Conservation (phyloP, 1,140 invertebrate species). For the Chelonus insularis region DNA sequence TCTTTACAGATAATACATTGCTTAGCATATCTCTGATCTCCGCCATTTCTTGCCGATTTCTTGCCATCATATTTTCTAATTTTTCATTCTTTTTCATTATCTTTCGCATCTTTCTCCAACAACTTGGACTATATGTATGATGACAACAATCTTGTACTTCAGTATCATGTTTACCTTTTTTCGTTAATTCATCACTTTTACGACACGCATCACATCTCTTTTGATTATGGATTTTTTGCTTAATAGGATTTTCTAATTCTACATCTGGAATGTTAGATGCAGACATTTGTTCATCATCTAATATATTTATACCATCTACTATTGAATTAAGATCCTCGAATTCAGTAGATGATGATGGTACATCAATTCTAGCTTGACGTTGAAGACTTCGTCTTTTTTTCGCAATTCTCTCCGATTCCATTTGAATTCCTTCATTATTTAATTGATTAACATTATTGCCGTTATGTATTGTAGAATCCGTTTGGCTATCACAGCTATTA, state of each 20-base stretch:
- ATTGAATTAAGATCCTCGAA: conserved; percentile 13
- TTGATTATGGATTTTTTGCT: neutral
- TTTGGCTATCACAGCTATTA: too few relatives aligned
- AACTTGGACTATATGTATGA: conserved; percentile 33
- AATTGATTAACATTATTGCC: conserved; percentile 35
- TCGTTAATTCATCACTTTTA: conserved; percentile 20
- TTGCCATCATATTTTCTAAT: conserved; percentile 40
- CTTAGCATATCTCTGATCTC: conserved; percentile 45
- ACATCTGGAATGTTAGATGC: neutral
- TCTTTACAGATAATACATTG: conserved; percentile 47
- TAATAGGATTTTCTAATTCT: neutral
- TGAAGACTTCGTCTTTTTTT: conserved; percentile 39
- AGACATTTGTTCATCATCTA: neutral
- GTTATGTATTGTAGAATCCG: neutral
- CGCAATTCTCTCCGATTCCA: neutral
- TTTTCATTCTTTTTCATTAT: conserved; percentile 45
- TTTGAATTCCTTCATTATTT: conserved; percentile 40
- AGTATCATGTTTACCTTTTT: conserved; percentile 23
- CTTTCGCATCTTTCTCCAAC: conserved; percentile 43
- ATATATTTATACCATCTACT: neutral
- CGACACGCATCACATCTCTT: conserved; percentile 21
- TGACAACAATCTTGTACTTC: conserved; percentile 33
- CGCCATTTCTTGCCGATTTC: conserved; percentile 43
- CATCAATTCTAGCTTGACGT: conserved; percentile 44
- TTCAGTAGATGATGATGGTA: conserved; percentile 21